Conservation (phyloP, 2,113 vertebrate genomes). For the Mustela nigripes region DNA sequence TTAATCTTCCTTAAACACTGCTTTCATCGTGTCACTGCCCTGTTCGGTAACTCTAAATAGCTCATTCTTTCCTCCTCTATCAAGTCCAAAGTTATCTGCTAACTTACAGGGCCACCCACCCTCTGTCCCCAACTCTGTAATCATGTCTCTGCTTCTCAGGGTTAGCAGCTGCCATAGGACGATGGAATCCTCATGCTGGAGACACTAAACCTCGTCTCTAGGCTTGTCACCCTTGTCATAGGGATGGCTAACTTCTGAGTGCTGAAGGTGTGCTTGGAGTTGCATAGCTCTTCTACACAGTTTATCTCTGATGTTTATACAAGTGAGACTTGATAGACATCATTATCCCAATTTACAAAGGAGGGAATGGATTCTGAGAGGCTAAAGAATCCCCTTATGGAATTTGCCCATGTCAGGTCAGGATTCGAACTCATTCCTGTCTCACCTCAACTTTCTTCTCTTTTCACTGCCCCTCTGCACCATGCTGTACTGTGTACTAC, state of each 20-base stretch:
- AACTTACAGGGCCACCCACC: constrained; percentile 22
- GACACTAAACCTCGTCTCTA: background rate
- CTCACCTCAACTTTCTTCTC: background rate
- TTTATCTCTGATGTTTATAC: background rate
- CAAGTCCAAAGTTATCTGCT: constrained; percentile 38
- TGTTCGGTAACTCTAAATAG: constrained; percentile 67
- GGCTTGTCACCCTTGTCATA: background rate
- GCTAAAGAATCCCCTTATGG: background rate
- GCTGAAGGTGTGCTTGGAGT: background rate
- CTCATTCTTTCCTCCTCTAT: background rate
- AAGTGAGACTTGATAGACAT: background rate
- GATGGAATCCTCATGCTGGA: background rate
- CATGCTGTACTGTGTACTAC: too few species aligned
- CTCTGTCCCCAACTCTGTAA: background rate
- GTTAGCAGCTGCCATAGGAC: background rate
- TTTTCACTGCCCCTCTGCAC: background rate
- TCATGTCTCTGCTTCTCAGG: background rate
- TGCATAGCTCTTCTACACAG: background rate
- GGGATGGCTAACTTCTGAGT: background rate
- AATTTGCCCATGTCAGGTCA: background rate
- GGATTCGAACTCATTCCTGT: background rate
- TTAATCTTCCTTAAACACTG: constrained; percentile 71
- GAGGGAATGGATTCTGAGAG: background rate
- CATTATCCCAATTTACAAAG: background rate
- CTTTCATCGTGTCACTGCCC: constrained; percentile 60